These are phyloP conservation scores for Aphidius ervi DNA, from an alignment of 1,140 invertebrate genomes.

Conservation along the genomic window DNA sequence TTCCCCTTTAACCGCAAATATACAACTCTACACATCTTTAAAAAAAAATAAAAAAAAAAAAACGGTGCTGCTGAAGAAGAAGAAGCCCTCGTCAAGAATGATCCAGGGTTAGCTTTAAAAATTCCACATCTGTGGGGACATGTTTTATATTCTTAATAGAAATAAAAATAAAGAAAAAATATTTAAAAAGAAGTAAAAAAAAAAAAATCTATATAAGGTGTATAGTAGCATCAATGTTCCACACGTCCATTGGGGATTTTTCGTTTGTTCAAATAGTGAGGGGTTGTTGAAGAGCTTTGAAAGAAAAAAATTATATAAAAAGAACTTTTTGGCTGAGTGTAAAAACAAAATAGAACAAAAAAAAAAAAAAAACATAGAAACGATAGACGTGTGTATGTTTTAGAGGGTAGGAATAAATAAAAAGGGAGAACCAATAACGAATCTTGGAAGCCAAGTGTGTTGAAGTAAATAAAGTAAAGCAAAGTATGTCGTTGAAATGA, in stretches of 20 bases:
- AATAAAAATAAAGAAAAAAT: constrained; percentile 9
- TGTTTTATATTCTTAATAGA: too few relatives aligned
- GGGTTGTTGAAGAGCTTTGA: background rate
- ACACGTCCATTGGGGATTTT: too few relatives aligned
- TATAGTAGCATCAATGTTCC: too few relatives aligned
- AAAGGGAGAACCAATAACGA: constrained; percentile 5
- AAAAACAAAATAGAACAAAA: constrained; percentile 16
- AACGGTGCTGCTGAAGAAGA: constrained; percentile 18
- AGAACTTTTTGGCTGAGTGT: constrained; percentile 6
- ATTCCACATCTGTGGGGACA: constrained; percentile 35
- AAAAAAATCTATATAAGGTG: too few relatives aligned
- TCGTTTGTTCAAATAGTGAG: background rate
- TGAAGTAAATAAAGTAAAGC: constrained; percentile 6
- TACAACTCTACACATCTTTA: too few relatives aligned
- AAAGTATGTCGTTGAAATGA: background rate
- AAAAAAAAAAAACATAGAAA: constrained; percentile 3
- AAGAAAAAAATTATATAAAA: constrained; percentile 8
- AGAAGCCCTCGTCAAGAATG: constrained; percentile 32
- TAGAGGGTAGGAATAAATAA: constrained; percentile 14
- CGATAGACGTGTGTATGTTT: background rate
- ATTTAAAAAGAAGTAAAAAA: constrained; percentile 6
- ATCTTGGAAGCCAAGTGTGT: constrained; percentile 2
- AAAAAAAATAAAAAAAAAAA: too few relatives aligned
- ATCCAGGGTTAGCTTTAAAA: constrained; percentile 34
- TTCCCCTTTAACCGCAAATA: too few relatives aligned